Evolutionary conservation across 2,113 vertebrate species (phyloP).

Genomic region (Petrocephalus microphthalmus): DNA sequence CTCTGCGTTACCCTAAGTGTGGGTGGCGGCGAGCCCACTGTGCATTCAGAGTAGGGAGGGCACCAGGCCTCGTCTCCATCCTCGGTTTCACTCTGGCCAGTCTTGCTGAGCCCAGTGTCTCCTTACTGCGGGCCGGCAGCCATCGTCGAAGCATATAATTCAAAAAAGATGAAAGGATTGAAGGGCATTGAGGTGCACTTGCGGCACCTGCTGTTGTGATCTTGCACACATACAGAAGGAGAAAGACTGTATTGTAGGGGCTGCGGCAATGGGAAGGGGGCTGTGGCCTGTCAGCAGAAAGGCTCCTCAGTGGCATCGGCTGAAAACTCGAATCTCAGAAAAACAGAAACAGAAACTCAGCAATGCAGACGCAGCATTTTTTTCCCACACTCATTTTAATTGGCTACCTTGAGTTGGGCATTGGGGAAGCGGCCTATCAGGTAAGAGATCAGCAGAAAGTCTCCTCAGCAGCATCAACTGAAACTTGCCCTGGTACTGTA

Average conservation of each 20-base stretch:
- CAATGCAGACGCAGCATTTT: neutral
- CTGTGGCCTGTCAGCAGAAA: neutral
- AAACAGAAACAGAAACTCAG: neutral
- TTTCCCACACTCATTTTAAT: neutral
- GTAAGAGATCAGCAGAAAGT: slow-evolving; percentile 4
- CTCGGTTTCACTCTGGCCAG: neutral
- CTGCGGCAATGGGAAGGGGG: neutral
- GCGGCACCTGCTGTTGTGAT: neutral
- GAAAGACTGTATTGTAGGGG: neutral
- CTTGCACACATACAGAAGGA: neutral
- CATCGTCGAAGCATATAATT: neutral
- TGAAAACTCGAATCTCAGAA: neutral
- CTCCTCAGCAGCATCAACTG: slow-evolving; percentile 1
- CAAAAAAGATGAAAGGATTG: neutral
- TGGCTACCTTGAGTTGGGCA: neutral
- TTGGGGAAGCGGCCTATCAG: neutral
- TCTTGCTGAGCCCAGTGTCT: neutral
- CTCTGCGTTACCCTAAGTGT: neutral
- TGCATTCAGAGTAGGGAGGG: neutral
- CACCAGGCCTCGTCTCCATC: neutral
- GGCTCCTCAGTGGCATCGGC: neutral
- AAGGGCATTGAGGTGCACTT: neutral
- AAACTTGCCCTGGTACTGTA: neutral
- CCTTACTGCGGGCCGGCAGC: neutral
- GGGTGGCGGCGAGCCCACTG: neutral